Evolutionary conservation across 1,140 invertebrate genomes (phyloP).

Genomic region (Drosophila kikkawai): DNA sequence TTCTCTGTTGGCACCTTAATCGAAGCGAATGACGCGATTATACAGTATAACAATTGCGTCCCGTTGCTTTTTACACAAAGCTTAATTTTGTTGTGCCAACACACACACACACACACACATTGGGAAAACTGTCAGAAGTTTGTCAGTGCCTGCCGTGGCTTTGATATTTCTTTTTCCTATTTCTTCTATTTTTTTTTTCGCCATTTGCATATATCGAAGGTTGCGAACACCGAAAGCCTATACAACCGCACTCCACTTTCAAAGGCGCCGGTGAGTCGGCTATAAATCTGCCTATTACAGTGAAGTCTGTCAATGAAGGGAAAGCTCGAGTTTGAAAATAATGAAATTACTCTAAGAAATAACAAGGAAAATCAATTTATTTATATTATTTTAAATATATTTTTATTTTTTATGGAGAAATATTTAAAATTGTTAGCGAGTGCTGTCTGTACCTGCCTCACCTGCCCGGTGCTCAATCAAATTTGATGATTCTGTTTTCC

Average conservation of each 20-base stretch:
- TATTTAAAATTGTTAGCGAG: not conserved
- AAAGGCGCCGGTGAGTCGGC: slow-evolving; percentile 44
- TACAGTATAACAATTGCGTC: slow-evolving; percentile 30
- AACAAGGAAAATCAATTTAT: too few species aligned
- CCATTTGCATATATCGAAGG: slow-evolving; percentile 43
- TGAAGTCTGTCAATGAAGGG: not conserved
- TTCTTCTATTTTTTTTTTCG: not conserved
- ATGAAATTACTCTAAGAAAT: not conserved
- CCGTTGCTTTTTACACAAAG: slow-evolving; percentile 20
- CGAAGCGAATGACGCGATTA: slow-evolving; percentile 53
- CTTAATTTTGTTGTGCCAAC: slow-evolving; percentile 16
- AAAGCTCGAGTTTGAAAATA: not conserved
- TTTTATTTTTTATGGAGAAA: too few species aligned
- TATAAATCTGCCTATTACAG: slow-evolving; percentile 43
- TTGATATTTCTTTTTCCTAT: slow-evolving; percentile 19
- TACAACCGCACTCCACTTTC: slow-evolving; percentile 27
- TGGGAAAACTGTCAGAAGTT: slow-evolving; percentile 18
- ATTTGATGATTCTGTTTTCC: slow-evolving; percentile 52
- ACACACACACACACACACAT: not conserved
- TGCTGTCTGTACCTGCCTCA: slow-evolving; percentile 19
- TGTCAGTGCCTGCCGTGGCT: slow-evolving; percentile 32
- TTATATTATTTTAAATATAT: not conserved
- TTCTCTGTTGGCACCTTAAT: slow-evolving; percentile 16
- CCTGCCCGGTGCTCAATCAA: slow-evolving; percentile 39
- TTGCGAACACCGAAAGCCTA: slow-evolving; percentile 30